phyloP scores from a whole-genome alignment of 2,888 invertebrate genomes.

The Nycteola revayana region DNA sequence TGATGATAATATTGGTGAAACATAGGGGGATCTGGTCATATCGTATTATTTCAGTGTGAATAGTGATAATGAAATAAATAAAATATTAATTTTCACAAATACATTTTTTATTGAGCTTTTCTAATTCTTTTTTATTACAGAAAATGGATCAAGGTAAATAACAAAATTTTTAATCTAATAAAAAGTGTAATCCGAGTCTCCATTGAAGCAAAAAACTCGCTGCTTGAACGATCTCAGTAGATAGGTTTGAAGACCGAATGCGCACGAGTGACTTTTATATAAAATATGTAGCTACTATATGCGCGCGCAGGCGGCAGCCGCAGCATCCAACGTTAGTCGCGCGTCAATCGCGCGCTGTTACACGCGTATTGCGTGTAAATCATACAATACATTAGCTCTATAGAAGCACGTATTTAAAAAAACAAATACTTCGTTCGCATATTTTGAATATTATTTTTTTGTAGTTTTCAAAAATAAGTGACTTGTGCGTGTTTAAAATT shows the following conservation, averaged over 20 bases:
- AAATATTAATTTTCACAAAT: constrained; percentile 16
- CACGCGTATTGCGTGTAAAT: constrained; percentile 28
- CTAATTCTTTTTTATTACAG: not conserved
- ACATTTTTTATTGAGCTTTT: not conserved
- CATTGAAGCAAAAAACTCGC: constrained; percentile 2
- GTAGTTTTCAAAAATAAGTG: constrained; percentile 7
- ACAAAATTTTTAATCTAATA: constrained; percentile 1
- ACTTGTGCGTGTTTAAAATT: constrained; percentile 13
- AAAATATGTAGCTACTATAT: too few species aligned
- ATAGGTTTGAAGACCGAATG: not conserved
- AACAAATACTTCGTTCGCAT: constrained; percentile 5
- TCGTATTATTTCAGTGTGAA: constrained; percentile 26
- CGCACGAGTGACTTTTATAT: not conserved
- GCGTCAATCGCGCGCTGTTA: constrained; percentile 49
- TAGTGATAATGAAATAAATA: constrained; percentile 21
- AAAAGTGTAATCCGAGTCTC: constrained; percentile 16
- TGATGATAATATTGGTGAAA: not conserved
- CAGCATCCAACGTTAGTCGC: constrained; percentile 41
- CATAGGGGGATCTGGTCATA: constrained; percentile 27
- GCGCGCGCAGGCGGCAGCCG: constrained; percentile 15
- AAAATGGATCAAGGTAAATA: constrained; percentile 8
- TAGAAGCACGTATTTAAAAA: constrained; percentile 3
- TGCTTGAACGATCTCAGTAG: constrained; percentile 11
- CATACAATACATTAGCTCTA: too few species aligned
- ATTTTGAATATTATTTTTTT: constrained; percentile 5